Base-by-base conservation (phyloP, 2,888 invertebrate species). In the Pseudococcus viburni region DNA sequence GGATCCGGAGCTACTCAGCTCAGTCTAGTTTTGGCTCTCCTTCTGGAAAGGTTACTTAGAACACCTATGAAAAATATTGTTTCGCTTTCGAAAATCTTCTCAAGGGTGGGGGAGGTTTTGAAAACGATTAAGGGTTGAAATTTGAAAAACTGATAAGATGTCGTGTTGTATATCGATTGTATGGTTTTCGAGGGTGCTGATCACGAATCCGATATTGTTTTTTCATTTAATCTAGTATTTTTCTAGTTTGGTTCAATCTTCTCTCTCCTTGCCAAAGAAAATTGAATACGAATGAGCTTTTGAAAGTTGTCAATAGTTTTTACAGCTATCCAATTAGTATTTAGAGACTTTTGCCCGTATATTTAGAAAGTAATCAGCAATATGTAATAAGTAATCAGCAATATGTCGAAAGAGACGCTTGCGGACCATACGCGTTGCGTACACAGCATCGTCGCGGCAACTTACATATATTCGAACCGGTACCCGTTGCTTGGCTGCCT, bases 141-240 rank as follows among this genome's bases (percentile, higher is more conserved):
- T 15, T 51, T 12, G 51, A 51, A 15, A 51, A 51, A 15, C 15
- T 51, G 51, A 51, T 51, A 51, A 51, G 51, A 51, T 8, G 51
- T 51, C 51, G 51, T 51, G 51, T 51, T 51, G 51, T 51, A 51
- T 51, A 51, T 51, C 51, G 51, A 51, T 51, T 51, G 51, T 51
- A 15, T 51, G 51, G 51, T 12, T 51, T 15, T 51, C 51, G 1
- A 15, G 4, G 12, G 15, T 51, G 51, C 51, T 51, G 51, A 51
- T 51, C 12, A 51, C 51, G 51, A 51, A 11, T 51, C 51, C 4
- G 4, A 51, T 1, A 12, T 51, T 51, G 12, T 12, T 51, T 51
- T 51, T 12, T 15, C 51, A 15, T 51, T 51, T 51, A 51, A 12
- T 12, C 15, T 6, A 51, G 15, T 51, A 51, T 51, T 15, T 51